These are phyloP conservation scores for Ondatra zibethicus DNA, from an alignment of 2,113 vertebrate species.

Conservation along the genomic window DNA sequence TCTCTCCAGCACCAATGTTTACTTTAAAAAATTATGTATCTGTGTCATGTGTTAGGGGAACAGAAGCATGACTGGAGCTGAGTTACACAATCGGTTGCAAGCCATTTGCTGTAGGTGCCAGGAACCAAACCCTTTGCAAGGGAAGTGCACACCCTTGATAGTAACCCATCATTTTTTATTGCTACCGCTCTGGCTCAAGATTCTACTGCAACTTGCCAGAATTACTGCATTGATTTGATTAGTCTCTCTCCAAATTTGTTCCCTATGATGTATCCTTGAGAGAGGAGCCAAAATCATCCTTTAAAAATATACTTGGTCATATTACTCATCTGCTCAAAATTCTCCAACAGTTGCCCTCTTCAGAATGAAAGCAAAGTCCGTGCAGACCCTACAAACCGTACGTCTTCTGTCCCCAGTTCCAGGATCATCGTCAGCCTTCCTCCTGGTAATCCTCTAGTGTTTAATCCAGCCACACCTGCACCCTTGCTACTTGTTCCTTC, in stretches of 20 bases:
- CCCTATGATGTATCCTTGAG: neutral
- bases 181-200: neutral
- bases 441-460: neutral
- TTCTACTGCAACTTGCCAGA: neutral
- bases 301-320: neutral
- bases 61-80: neutral
- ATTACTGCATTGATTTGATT: neutral
- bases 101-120: neutral
- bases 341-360: neutral
- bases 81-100: neutral
- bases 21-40: neutral
- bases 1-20: neutral
- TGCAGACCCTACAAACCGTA: neutral
- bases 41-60: neutral
- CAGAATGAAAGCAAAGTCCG: neutral
- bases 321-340: neutral
- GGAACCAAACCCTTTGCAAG: too few species aligned
- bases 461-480: neutral
- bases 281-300: constrained; percentile 12
- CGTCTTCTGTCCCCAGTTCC: neutral
- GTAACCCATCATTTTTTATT: neutral
- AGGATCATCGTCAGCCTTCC: neutral
- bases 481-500: neutral
- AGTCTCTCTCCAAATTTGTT: neutral
- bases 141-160: neutral